Evolutionary conservation across 2,797 vertebrate genomes (phyloP).

Genomic region (Microtus californicus): DNA sequence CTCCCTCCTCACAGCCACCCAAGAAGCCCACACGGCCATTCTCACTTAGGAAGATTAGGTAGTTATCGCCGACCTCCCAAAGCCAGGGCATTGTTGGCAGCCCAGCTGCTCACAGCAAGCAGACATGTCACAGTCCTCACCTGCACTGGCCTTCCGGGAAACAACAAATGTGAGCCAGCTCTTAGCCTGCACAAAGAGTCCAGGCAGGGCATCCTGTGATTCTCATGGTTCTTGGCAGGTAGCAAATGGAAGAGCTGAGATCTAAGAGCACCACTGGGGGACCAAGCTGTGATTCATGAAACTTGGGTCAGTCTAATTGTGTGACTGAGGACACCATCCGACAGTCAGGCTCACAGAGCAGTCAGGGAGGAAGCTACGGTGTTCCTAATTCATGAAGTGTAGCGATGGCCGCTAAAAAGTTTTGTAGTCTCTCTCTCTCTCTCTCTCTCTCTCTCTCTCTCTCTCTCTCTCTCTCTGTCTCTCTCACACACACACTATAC

Average conservation of each 20-base stretch:
- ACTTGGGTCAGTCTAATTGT: neutral
- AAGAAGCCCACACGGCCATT: neutral
- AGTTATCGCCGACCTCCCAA: neutral
- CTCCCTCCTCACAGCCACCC: neutral
- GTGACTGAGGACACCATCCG: rapidly evolving
- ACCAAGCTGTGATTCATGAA: neutral
- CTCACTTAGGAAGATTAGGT: neutral
- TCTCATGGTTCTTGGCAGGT: neutral
- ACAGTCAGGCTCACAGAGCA: neutral
- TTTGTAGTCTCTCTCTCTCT: neutral
- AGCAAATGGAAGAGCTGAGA: rapidly evolving
- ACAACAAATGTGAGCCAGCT: rapidly evolving
- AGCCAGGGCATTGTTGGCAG: neutral
- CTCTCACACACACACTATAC: neutral
- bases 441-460: neutral
- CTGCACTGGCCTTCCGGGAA: neutral
- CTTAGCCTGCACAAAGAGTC: neutral
- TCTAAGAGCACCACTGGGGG: neutral
- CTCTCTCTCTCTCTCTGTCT: neutral
- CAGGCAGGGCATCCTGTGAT: neutral
- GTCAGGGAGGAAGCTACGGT: neutral
- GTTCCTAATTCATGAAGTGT: neutral
- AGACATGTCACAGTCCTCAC: neutral
- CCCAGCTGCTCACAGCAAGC: neutral
- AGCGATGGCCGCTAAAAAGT: neutral